Conservation (phyloP, 1,140 invertebrate genomes). For the Archegozetes longisetosus region DNA sequence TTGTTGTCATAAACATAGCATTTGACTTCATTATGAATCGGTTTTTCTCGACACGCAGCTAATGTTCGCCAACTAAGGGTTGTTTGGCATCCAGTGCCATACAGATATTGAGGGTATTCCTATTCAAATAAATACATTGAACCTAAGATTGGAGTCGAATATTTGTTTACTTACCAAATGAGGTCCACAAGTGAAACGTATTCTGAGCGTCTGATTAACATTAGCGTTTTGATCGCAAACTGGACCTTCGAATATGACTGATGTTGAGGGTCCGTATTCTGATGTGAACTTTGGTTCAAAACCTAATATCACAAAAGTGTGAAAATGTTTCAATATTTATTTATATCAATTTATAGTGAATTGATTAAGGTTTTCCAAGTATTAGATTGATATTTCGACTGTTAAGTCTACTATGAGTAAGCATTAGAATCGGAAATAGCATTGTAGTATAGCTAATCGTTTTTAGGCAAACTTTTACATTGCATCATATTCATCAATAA, state of each 20-base stretch:
- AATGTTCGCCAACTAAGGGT: slow-evolving; percentile 18
- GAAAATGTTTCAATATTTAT: too few species aligned
- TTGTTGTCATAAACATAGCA: slow-evolving; percentile 19
- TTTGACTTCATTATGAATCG: slow-evolving; percentile 12
- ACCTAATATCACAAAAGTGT: too few species aligned
- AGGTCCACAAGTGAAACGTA: slow-evolving; percentile 9
- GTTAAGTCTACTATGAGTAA: too few species aligned
- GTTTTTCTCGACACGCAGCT: slow-evolving; percentile 11
- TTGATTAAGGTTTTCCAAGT: too few species aligned
- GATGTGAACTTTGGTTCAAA: too few species aligned
- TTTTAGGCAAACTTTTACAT: too few species aligned
- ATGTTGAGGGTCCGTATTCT: too few species aligned
- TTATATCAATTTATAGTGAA: too few species aligned
- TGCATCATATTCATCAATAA: too few species aligned
- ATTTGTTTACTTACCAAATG: slow-evolving; percentile 4
- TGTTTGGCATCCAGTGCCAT: slow-evolving; percentile 5
- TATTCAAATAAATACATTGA: neutral
- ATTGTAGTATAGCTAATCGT: too few species aligned
- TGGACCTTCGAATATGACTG: slow-evolving; percentile 3
- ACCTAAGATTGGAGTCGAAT: neutral
- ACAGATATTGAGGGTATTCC: neutral
- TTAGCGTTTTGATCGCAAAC: neutral
- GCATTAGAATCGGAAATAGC: too few species aligned
- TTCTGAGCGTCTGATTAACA: neutral
- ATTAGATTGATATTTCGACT: too few species aligned